Evolutionary conservation across 2,797 vertebrate species (phyloP).

Genomic region (Platalea minor): DNA sequence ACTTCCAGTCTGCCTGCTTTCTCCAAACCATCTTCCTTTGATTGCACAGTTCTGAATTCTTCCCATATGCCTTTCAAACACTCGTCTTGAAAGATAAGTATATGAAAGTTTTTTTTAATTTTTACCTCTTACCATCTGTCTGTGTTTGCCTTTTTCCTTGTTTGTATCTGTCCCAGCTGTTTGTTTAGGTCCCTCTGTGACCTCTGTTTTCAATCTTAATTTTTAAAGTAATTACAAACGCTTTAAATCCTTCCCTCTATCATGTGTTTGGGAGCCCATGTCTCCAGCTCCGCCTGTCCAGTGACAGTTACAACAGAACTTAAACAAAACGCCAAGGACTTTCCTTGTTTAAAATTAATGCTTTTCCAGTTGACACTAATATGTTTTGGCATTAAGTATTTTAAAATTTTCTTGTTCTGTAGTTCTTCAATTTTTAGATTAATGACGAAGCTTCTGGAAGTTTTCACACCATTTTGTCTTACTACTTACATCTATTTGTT

Average conservation of each 20-base stretch:
- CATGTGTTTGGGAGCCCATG: not conserved
- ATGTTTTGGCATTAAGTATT: not conserved
- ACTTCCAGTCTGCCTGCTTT: not conserved
- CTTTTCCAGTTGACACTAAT: not conserved
- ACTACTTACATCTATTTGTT: not conserved
- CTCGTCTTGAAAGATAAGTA: not conserved
- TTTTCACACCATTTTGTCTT: not conserved
- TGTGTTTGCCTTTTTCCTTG: not conserved
- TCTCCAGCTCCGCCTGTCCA: not conserved
- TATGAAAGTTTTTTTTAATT: not conserved
- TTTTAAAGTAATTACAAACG: not conserved
- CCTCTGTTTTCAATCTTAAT: not conserved
- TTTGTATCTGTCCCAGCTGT: not conserved
- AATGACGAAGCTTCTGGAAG: not conserved
- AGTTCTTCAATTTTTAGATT: not conserved
- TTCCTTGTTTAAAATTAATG: not conserved
- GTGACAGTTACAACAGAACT: not conserved
- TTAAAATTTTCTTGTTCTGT: not conserved
- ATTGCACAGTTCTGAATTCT: not conserved
- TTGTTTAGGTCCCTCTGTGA: not conserved
- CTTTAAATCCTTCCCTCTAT: not conserved
- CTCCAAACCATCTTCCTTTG: not conserved
- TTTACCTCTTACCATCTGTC: not conserved
- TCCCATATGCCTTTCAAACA: not conserved
- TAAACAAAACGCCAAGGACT: not conserved